Evolutionary conservation across 2,888 invertebrate species (phyloP).

Genomic region (Drosophila nr. perissopoda): DNA sequence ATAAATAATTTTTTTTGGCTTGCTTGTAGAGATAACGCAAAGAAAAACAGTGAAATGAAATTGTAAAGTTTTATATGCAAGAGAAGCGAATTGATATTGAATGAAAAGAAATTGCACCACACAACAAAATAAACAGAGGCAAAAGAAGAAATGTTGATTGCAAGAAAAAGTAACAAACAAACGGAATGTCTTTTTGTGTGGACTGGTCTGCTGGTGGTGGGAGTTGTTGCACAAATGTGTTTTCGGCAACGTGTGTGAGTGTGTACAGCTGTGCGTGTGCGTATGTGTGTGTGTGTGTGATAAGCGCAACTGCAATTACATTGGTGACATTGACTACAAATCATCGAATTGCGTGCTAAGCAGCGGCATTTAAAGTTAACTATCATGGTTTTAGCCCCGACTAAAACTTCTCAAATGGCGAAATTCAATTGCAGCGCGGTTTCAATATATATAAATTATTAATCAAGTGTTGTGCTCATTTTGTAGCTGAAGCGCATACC

Average conservation of each 20-base stretch:
- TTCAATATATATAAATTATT: not conserved
- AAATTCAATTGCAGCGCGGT: conserved; percentile 28
- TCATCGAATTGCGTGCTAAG: conserved; percentile 66
- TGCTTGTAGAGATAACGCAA: conserved; percentile 33
- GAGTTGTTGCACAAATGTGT: not conserved
- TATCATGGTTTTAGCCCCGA: conserved; percentile 31
- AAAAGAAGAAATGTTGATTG: conserved; percentile 26
- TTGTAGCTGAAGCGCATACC: not conserved
- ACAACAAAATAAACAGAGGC: conserved; percentile 46
- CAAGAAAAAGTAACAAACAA: conserved; percentile 18
- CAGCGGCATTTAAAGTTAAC: conserved; percentile 46
- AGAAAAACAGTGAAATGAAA: conserved; percentile 46
- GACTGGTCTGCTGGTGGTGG: not conserved
- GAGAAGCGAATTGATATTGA: conserved; percentile 55
- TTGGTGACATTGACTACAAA: conserved; percentile 65
- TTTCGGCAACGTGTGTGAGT: not conserved
- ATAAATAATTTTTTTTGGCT: conserved; percentile 23
- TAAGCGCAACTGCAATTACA: conserved; percentile 42
- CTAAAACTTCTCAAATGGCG: conserved; percentile 4
- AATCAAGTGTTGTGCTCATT: not conserved
- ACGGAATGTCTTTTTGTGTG: not conserved
- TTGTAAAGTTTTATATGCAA: conserved; percentile 44
- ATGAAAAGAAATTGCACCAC: conserved; percentile 50
- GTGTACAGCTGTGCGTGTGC: not conserved
- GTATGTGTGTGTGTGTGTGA: not conserved